Evolutionary conservation across 30 jellyfish, hydroid and myxozoan genomes (phyloP).

Genomic region (Cassiopea xamachana): DNA sequence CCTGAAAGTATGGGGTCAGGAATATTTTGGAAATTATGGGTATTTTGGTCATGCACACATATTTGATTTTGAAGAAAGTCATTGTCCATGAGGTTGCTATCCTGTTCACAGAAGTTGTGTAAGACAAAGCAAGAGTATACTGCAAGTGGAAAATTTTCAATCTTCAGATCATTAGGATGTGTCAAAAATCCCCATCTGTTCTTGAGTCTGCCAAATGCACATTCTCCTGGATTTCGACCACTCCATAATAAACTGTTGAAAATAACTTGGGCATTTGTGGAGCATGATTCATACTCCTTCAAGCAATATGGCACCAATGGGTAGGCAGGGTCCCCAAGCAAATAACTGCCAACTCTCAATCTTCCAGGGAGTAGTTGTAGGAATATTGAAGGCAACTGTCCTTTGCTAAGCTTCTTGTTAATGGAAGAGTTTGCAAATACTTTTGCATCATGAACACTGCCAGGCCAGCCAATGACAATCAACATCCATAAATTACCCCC

Average conservation of each 20-base stretch:
- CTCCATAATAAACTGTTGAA: slow-evolving; percentile 59
- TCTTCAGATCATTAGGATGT: slow-evolving; percentile 27
- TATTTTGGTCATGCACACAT: not conserved
- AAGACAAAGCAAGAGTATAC: slow-evolving; percentile 73
- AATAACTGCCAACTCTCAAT: slow-evolving; percentile 19
- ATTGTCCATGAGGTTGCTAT: slow-evolving; percentile 15
- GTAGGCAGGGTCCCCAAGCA: slow-evolving; percentile 85
- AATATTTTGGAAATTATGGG: not conserved
- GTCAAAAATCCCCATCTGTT: slow-evolving; percentile 65
- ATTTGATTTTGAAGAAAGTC: slow-evolving; percentile 21
- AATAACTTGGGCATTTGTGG: slow-evolving; percentile 62
- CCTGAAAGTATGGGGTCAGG: slow-evolving; percentile 54
- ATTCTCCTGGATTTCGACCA: slow-evolving; percentile 78
- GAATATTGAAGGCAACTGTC: slow-evolving; percentile 20
- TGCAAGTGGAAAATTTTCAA: slow-evolving; percentile 52
- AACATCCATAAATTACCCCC: slow-evolving; percentile 54
- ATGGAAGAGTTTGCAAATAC: slow-evolving; percentile 51
- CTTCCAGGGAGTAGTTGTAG: slow-evolving; percentile 9
- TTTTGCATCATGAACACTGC: slow-evolving; percentile 59
- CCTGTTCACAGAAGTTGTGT: slow-evolving; percentile 65
- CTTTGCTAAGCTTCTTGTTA: slow-evolving; percentile 23
- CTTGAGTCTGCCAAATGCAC: slow-evolving; percentile 78
- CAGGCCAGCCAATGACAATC: slow-evolving; percentile 60
- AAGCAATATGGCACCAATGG: slow-evolving; percentile 72
- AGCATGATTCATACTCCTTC: slow-evolving; percentile 65